phyloP scores from a whole-genome alignment of 2,797 vertebrate genomes.

The Limosa lapponica region DNA sequence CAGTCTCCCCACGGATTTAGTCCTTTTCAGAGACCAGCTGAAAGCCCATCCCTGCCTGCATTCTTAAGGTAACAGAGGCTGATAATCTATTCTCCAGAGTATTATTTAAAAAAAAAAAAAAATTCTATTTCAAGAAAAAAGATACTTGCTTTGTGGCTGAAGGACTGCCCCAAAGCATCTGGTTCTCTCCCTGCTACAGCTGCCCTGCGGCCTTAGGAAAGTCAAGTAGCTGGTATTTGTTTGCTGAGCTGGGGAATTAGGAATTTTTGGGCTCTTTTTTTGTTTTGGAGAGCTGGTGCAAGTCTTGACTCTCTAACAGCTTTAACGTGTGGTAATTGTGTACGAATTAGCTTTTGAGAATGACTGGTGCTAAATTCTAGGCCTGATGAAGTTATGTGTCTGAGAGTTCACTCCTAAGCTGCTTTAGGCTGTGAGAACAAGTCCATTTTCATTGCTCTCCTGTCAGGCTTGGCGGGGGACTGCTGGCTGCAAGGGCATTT shows the following conservation, averaged over 20 bases:
- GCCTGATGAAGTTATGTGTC: fast-evolving
- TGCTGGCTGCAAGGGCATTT: background rate
- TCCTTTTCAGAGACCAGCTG: background rate
- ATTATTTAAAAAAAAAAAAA: background rate
- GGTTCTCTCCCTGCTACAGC: background rate
- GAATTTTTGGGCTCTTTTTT: background rate
- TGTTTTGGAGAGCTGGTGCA: background rate
- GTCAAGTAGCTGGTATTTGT: background rate
- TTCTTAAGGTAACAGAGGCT: background rate
- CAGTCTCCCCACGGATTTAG: background rate
- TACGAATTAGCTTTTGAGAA: background rate
- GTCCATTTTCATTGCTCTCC: background rate
- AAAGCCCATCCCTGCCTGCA: fast-evolving
- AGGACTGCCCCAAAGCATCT: background rate
- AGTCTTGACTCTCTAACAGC: background rate
- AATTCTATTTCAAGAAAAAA: background rate
- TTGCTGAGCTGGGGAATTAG: background rate
- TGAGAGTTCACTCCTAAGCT: background rate
- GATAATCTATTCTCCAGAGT: background rate
- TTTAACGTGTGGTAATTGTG: background rate
- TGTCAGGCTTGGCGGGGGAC: fast-evolving
- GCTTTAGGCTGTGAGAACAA: background rate
- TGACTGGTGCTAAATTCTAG: background rate
- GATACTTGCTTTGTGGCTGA: background rate
- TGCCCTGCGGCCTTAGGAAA: background rate